phyloP scores from a whole-genome alignment of 2,888 invertebrate species.

The Agrotis clavis region DNA sequence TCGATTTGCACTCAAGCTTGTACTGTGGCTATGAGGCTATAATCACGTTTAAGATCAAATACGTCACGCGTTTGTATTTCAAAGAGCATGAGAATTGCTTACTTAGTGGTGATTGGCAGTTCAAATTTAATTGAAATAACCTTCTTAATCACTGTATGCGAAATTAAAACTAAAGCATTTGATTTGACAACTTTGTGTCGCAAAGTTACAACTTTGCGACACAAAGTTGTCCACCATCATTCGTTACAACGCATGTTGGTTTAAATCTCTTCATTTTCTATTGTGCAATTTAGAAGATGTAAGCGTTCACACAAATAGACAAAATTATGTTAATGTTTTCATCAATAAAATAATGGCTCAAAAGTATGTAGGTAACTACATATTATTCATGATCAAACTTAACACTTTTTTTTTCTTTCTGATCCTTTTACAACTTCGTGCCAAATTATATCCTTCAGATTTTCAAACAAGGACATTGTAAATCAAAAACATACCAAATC shows the following conservation, averaged over 20 bases:
- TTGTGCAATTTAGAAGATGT: no score
- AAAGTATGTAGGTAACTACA: background rate
- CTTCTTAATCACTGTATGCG: no score
- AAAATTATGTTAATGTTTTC: background rate
- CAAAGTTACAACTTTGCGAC: no score
- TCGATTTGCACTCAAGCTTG: conserved; percentile 32
- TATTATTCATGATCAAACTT: background rate
- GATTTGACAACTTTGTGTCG: no score
- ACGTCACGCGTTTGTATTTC: background rate
- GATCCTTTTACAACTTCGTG: background rate
- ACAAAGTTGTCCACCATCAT: no score
- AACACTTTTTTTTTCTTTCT: background rate
- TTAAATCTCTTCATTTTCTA: background rate
- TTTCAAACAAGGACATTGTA: background rate
- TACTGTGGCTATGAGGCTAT: conserved; percentile 15
- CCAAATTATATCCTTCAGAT: background rate
- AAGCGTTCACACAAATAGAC: background rate
- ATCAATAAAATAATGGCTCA: background rate
- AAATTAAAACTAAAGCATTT: no score
- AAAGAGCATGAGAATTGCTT: background rate
- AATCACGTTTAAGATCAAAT: conserved; percentile 28
- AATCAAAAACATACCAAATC: background rate
- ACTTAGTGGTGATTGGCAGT: background rate
- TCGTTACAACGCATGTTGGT: background rate
- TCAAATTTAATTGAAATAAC: no score